A percentile compares a stretch with the other conserved stretches of the same genome.
phyloP scores from a whole-genome alignment of 2,888 invertebrate genomes.

The Zelleria hepariella region DNA sequence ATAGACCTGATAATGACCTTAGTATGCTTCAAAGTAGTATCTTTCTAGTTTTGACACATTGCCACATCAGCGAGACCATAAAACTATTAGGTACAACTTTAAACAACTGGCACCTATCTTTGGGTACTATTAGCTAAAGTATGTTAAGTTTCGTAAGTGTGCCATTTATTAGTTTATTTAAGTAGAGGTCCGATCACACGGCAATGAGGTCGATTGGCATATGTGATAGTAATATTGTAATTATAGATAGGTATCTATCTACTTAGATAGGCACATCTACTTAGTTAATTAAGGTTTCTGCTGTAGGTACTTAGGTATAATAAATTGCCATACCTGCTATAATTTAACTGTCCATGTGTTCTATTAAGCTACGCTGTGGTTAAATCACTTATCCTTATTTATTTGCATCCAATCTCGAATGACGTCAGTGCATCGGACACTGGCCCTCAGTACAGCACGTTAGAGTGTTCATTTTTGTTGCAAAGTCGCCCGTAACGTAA shows the following conservation, averaged over 20 bases:
- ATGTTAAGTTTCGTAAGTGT: not conserved
- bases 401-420: not conserved
- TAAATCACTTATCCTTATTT: not conserved
- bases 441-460: not conserved
- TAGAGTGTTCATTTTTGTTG: not conserved
- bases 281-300: no score
- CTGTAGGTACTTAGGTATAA: not conserved
- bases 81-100: no score
- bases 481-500: no score
- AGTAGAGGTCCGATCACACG: not conserved
- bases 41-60: no score
- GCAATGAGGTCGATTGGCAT: not conserved
- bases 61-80: no score
- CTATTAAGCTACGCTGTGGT: not conserved
- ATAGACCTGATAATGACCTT: no score
- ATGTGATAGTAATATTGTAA: not conserved
- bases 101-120: no score
- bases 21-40: no score
- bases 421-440: not conserved
- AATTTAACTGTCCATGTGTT: no score
- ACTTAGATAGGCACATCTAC: no score
- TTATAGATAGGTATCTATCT: not conserved
- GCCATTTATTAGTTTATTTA: not conserved
- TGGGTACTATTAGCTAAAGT: not conserved
- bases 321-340: not conserved